A percentile compares a stretch with the other conserved stretches of the same genome.
Conservation (phyloP, 64 coral and sea anemone species). For the Montipora capricornis region DNA sequence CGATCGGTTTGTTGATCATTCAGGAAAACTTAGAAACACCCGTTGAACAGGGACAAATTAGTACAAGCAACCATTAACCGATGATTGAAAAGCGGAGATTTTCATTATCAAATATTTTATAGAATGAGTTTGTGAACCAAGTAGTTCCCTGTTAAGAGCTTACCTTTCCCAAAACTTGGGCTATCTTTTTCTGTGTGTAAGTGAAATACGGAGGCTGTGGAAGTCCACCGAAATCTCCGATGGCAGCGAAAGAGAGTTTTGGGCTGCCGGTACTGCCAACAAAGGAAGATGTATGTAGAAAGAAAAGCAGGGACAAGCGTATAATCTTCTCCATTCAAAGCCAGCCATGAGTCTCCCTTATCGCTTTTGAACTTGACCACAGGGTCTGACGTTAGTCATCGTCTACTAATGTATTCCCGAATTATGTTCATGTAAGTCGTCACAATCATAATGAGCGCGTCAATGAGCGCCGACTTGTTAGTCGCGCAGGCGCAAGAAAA, state of each 20-base stretch:
- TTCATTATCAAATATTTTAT: neutral
- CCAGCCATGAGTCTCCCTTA: conserved; percentile 55
- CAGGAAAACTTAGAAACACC: neutral
- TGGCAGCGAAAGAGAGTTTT: conserved; percentile 74
- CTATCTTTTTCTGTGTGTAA: conserved; percentile 69
- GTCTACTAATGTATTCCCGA: neutral
- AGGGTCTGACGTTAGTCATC: neutral
- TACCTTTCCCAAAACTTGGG: conserved; percentile 81
- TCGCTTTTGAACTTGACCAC: neutral
- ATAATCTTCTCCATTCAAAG: conserved; percentile 77
- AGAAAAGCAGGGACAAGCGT: conserved; percentile 53
- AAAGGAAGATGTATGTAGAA: conserved; percentile 34
- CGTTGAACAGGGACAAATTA: neutral
- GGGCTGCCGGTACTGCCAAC: neutral
- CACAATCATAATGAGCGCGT: neutral
- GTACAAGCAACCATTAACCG: conserved; percentile 25
- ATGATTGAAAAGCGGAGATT: neutral
- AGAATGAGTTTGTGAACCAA: neutral
- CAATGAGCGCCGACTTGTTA: neutral
- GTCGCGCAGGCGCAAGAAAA: conserved; percentile 8
- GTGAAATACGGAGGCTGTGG: conserved; percentile 68
- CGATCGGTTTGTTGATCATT: neutral
- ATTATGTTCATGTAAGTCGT: conserved; percentile 25
- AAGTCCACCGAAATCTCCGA: conserved; percentile 83
- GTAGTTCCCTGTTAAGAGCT: neutral